These are phyloP conservation scores for Morbakka virulenta DNA, from an alignment of 30 jellyfish, hydroid and myxozoan genomes.

Conservation along the genomic window DNA sequence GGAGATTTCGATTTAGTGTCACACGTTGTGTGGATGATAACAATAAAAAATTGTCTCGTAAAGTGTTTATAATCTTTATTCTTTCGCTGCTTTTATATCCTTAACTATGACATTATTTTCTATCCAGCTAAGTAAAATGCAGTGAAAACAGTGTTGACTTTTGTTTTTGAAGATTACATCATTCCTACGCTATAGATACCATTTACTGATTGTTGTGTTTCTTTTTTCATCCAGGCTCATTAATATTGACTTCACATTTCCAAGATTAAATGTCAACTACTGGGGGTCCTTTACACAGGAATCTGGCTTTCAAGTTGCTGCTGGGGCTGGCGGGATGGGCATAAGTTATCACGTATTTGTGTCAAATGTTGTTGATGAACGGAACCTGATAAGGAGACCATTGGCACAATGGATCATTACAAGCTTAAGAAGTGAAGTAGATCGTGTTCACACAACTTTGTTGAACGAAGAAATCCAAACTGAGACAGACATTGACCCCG, in stretches of 20 bases:
- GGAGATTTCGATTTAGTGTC: too few species aligned
- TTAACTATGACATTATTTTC: too few species aligned
- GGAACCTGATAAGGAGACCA: conserved; percentile 69
- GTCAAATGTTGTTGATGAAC: conserved; percentile 18
- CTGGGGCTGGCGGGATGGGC: conserved; percentile 72
- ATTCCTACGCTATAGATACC: too few species aligned
- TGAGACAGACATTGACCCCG: conserved; percentile 31
- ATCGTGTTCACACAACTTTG: conserved; percentile 59
- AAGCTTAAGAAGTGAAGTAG: conserved; percentile 76
- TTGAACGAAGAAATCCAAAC: conserved; percentile 11
- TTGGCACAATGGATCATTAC: conserved; percentile 92
- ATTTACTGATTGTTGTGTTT: neutral
- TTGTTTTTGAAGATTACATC: too few species aligned
- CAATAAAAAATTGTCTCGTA: too few species aligned
- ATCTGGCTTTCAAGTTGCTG: conserved; percentile 73
- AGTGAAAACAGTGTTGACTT: too few species aligned
- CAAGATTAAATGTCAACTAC: conserved; percentile 74
- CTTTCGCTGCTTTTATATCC: neutral
- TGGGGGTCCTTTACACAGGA: conserved; percentile 97
- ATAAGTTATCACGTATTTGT: conserved; percentile 80
- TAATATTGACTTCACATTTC: conserved; percentile 69
- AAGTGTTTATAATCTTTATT: neutral
- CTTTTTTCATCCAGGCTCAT: conserved; percentile 48
- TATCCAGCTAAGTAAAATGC: too few species aligned
- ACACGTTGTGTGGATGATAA: too few species aligned